Conservation (phyloP, 2,797 vertebrate genomes). For the Spheniscus humboldti region DNA sequence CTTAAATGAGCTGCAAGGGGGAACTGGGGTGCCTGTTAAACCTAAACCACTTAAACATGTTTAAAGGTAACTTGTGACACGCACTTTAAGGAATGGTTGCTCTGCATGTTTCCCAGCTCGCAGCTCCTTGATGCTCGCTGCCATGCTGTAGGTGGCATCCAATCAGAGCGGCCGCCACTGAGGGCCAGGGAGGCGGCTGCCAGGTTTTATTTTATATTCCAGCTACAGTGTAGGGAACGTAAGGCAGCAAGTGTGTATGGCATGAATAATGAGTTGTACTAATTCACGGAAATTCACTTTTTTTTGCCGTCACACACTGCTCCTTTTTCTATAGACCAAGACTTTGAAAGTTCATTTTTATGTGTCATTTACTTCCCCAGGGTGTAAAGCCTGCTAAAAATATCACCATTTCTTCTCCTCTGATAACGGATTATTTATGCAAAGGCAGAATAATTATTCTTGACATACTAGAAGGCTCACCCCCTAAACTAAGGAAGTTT, state of each 20-base stretch:
- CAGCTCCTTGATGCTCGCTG: conserved; percentile 73
- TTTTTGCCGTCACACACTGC: conserved; percentile 59
- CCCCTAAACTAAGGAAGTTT: conserved; percentile 49
- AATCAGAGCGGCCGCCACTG: conserved; percentile 73
- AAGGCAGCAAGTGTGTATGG: conserved; percentile 58
- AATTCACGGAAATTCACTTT: conserved; percentile 71
- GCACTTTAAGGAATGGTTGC: conserved; percentile 67
- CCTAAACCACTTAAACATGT: conserved; percentile 61
- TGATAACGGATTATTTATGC: conserved; percentile 76
- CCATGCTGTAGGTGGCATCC: conserved; percentile 73
- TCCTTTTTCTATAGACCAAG: conserved; percentile 73
- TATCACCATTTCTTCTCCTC: conserved; percentile 65
- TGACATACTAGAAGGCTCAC: conserved; percentile 21
- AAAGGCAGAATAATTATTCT: conserved; percentile 72
- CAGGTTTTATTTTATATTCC: conserved; percentile 63
- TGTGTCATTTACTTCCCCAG: conserved; percentile 74
- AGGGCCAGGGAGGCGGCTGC: conserved; percentile 64
- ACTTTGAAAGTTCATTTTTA: conserved; percentile 75
- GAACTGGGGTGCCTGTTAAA: conserved; percentile 68
- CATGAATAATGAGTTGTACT: conserved; percentile 71
- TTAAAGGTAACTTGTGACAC: conserved; percentile 64
- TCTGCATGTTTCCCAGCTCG: conserved; percentile 68
- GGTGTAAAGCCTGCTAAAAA: conserved; percentile 74
- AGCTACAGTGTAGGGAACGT: conserved; percentile 61
- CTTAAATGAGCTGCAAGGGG: conserved; percentile 65